These are phyloP conservation scores for Ennomos fuscantarius DNA, from an alignment of 2,888 invertebrate genomes.

Conservation along the genomic window DNA sequence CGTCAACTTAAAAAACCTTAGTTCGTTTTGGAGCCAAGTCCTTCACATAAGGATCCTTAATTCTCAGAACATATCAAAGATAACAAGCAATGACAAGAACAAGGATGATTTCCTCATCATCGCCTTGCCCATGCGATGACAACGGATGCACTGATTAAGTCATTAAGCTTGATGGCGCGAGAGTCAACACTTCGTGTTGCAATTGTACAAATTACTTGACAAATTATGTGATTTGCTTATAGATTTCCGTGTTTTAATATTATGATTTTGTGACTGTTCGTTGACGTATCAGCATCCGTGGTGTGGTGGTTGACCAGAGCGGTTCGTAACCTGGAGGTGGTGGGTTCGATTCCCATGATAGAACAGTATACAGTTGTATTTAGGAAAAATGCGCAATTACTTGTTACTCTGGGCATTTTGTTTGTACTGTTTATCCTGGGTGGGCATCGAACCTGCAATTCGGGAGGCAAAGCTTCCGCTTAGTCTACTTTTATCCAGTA, in stretches of 20 bases:
- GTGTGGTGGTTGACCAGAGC: too few relatives aligned
- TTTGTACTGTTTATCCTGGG: too few relatives aligned
- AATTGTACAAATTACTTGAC: conserved; percentile 1
- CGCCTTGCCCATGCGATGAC: conserved; percentile 29
- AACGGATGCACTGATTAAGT: conserved; percentile 65
- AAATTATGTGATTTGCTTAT: conserved; percentile 5
- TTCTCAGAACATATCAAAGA: conserved; percentile 11
- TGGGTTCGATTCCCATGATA: too few relatives aligned
- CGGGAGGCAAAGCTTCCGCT: too few relatives aligned
- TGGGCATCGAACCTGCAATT: too few relatives aligned
- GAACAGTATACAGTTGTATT: too few relatives aligned
- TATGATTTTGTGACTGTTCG: neutral
- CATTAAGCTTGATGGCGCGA: conserved; percentile 55
- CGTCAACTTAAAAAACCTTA: too few relatives aligned
- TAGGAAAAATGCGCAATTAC: too few relatives aligned
- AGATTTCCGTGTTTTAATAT: neutral
- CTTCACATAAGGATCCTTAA: conserved; percentile 8
- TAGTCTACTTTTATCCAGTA: too few relatives aligned
- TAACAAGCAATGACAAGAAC: conserved; percentile 21
- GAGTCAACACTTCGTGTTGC: conserved; percentile 39
- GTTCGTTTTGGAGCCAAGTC: neutral
- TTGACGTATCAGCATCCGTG: too few relatives aligned
- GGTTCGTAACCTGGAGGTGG: too few relatives aligned
- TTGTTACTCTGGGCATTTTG: too few relatives aligned
- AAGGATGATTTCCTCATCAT: conserved; percentile 34